Evolutionary conservation across 2,888 invertebrate genomes (phyloP).

Genomic region (Barypeithes pellucidus): DNA sequence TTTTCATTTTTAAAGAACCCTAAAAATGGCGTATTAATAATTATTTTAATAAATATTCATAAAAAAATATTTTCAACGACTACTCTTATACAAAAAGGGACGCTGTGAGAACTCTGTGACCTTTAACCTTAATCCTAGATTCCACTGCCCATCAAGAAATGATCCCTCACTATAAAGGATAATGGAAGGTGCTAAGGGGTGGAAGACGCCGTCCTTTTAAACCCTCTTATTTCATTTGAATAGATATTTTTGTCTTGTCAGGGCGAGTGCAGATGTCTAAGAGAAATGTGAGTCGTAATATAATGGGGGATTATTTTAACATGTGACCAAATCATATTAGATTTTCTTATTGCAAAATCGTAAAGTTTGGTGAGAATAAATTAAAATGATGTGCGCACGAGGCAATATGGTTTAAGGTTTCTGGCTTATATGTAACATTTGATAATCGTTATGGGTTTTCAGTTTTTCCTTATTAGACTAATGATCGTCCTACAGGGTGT

Average conservation of each 20-base stretch:
- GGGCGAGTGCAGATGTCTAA: not conserved
- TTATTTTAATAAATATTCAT: too few relatives aligned
- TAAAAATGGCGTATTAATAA: too few relatives aligned
- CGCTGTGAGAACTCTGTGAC: slow-evolving; percentile 61
- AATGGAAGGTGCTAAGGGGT: slow-evolving; percentile 29
- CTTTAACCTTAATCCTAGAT: slow-evolving; percentile 57
- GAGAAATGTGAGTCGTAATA: not conserved
- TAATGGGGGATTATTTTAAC: slow-evolving; percentile 7
- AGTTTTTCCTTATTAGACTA: too few relatives aligned
- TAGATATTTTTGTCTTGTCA: slow-evolving; percentile 24
- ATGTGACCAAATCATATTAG: not conserved
- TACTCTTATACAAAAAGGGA: slow-evolving; percentile 46
- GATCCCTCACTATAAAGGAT: slow-evolving; percentile 39
- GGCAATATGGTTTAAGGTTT: too few relatives aligned
- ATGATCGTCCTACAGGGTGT: too few relatives aligned
- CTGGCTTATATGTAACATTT: too few relatives aligned
- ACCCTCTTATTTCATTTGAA: slow-evolving; percentile 21
- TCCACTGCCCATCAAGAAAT: slow-evolving; percentile 47
- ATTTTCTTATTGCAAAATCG: too few relatives aligned
- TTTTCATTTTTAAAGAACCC: too few relatives aligned
- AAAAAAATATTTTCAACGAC: slow-evolving; percentile 15
- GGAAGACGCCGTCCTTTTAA: slow-evolving; percentile 5
- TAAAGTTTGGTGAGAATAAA: too few relatives aligned
- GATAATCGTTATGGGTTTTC: too few relatives aligned
- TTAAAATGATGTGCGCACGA: too few relatives aligned